A percentile compares a stretch with the other conserved stretches of the same genome.
These are phyloP conservation scores for Cheilosia urbana DNA, from an alignment of 2,888 invertebrate genomes.

Conservation along the genomic window DNA sequence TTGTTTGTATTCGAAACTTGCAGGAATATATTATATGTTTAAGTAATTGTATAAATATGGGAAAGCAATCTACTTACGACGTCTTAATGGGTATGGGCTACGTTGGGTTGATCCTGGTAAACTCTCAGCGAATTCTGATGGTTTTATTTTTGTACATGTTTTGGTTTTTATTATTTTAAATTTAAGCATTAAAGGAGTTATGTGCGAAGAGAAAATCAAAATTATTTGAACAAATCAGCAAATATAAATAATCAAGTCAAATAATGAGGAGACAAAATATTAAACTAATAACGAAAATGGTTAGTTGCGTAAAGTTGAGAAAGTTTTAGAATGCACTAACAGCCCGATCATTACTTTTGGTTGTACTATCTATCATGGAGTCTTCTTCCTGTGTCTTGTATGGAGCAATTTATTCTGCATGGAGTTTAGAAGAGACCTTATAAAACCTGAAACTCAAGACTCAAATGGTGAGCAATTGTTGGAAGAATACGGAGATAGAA, in stretches of 20 bases:
- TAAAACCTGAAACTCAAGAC: too few species aligned
- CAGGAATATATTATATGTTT: slow-evolving; percentile 51
- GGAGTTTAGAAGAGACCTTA: too few species aligned
- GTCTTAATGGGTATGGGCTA: slow-evolving; percentile 92
- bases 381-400: too few species aligned
- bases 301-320: neutral
- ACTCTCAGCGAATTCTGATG: slow-evolving; percentile 93
- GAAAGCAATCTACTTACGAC: slow-evolving; percentile 88
- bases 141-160: slow-evolving; percentile 57
- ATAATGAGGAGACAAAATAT: neutral
- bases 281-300: neutral
- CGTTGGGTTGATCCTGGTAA: slow-evolving; percentile 93
- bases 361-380: too few species aligned
- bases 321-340: too few species aligned
- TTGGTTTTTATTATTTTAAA: slow-evolving; percentile 39
- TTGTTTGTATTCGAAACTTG: slow-evolving; percentile 43
- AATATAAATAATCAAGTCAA: neutral
- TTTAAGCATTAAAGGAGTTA: slow-evolving; percentile 41
- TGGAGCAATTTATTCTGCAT: too few species aligned
- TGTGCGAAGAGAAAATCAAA: slow-evolving; percentile 41
- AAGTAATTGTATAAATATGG: slow-evolving; percentile 33
- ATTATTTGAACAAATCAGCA: slow-evolving; percentile 10
- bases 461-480: too few species aligned
- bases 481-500: too few species aligned
- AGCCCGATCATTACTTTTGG: too few species aligned